Evolutionary conservation across 2,113 vertebrate species (phyloP).

Genomic region (Lepus europaeus): DNA sequence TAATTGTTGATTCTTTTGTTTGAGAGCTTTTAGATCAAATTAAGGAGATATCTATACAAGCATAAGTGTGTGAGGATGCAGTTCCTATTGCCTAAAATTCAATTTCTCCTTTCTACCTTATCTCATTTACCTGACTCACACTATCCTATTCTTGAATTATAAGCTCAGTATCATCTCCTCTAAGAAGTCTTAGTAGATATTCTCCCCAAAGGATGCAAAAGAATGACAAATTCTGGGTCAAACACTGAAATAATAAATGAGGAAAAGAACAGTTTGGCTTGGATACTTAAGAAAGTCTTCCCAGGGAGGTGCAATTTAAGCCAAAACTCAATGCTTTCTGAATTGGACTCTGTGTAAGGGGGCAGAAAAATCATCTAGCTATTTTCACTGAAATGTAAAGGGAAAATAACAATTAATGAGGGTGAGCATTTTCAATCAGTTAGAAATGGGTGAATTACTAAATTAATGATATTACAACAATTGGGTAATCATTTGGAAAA

Average conservation of each 20-base stretch:
- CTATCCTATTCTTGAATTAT: background rate
- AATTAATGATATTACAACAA: background rate
- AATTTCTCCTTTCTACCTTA: background rate
- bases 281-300: background rate
- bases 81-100: background rate
- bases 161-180: background rate
- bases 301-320: background rate
- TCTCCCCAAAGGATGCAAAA: background rate
- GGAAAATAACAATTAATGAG: background rate
- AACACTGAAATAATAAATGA: background rate
- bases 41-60: background rate
- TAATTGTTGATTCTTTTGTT: background rate
- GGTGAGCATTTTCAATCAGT: background rate
- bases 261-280: background rate
- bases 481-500: background rate
- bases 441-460: background rate
- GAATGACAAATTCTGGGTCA: background rate
- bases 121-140: background rate
- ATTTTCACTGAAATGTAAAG: conserved; percentile 8
- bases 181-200: background rate
- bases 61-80: background rate
- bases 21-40: background rate
- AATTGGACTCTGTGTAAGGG: background rate
- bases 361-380: background rate
- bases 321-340: background rate